Evolutionary conservation across 2,113 vertebrate genomes (phyloP).

Genomic region (Zosterops pallidus): DNA sequence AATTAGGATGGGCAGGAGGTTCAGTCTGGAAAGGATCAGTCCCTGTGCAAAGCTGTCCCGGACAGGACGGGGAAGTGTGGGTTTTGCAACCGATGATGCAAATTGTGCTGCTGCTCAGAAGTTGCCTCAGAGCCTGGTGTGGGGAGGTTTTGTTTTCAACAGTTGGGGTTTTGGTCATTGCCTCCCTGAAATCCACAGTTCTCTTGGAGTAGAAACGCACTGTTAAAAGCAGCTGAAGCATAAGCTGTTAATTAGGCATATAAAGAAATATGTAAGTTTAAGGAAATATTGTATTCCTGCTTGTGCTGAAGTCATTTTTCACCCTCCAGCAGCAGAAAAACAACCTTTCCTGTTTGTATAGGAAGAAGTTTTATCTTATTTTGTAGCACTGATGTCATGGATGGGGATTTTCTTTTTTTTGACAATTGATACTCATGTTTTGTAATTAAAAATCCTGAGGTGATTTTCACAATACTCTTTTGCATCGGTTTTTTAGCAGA

Average conservation of each 20-base stretch:
- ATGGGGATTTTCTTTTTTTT: neutral
- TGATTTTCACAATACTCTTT: neutral
- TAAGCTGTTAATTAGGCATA: neutral
- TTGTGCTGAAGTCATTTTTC: neutral
- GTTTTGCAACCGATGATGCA: slow-evolving; percentile 32
- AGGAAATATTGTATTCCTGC: neutral
- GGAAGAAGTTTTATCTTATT: neutral
- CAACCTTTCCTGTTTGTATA: neutral
- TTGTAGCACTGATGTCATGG: neutral
- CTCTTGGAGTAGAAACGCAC: neutral
- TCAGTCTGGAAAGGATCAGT: slow-evolving; percentile 29
- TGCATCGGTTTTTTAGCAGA: accelerated
- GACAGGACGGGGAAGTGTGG: neutral
- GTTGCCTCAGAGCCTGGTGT: neutral
- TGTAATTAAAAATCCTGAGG: neutral
- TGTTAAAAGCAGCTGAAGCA: neutral
- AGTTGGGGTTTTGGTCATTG: neutral
- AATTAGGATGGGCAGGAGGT: slow-evolving; percentile 20
- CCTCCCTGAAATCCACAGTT: neutral
- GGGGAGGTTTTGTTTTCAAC: neutral
- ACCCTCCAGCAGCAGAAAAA: neutral
- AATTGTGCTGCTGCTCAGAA: neutral
- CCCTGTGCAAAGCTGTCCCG: neutral
- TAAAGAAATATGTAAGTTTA: neutral
- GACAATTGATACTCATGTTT: neutral